Conservation (phyloP, 2,888 invertebrate species). For the Nephrotoma guestfalica region DNA sequence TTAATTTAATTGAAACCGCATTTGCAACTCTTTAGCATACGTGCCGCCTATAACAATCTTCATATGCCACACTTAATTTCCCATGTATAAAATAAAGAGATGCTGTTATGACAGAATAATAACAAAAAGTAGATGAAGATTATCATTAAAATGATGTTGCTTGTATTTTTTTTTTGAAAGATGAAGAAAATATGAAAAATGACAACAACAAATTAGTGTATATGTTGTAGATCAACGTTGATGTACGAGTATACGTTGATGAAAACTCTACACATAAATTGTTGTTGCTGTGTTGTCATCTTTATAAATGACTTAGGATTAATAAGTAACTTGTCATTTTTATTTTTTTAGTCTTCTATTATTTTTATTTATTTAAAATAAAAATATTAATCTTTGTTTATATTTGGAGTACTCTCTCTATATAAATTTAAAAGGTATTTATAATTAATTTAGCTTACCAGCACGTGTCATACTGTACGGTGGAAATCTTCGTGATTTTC, state of each 20-base stretch:
- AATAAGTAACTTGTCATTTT: background rate
- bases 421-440: background rate
- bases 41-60: too few relatives aligned
- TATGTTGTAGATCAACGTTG: background rate
- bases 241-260: background rate
- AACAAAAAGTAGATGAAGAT: background rate
- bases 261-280: background rate
- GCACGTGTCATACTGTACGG: slow-evolving; percentile 31
- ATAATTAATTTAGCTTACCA: slow-evolving; percentile 19
- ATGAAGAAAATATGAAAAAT: background rate
- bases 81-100: background rate
- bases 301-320: background rate
- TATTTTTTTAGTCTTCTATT: background rate
- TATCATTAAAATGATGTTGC: background rate
- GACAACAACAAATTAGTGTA: background rate
- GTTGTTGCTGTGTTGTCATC: background rate
- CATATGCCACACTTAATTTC: background rate
- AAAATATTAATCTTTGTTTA: background rate
- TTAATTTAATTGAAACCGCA: too few relatives aligned
- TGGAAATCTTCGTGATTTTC: slow-evolving; percentile 26
- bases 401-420: background rate
- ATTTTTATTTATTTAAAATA: background rate
- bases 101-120: background rate
- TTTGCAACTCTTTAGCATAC: too few relatives aligned
- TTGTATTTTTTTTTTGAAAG: background rate